Evolutionary conservation across 2,888 invertebrate species (phyloP).

Genomic region (Pollenia angustigena): DNA sequence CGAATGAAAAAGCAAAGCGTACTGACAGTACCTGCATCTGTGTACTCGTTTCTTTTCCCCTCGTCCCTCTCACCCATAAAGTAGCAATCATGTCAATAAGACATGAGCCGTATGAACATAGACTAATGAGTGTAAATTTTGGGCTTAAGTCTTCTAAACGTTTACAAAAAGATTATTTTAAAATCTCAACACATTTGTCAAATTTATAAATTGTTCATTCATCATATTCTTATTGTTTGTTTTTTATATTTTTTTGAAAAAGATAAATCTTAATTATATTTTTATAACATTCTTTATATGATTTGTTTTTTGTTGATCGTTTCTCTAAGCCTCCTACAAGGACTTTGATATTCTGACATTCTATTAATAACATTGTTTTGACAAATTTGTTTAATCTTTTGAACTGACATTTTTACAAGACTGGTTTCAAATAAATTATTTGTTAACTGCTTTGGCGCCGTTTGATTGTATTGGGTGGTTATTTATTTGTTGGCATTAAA

Average conservation of each 20-base stretch:
- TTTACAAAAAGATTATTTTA: background rate
- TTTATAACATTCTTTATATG: slow-evolving; percentile 1
- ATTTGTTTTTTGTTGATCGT: background rate
- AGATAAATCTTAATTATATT: slow-evolving; percentile 32
- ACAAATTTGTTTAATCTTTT: slow-evolving; percentile 63
- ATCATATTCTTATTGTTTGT: background rate
- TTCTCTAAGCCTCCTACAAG: slow-evolving; percentile 36
- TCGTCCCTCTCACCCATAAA: too few relatives aligned
- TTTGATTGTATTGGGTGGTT: slow-evolving; percentile 12
- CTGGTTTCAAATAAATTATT: slow-evolving; percentile 22
- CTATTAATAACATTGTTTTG: slow-evolving; percentile 36
- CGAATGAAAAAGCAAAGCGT: too few relatives aligned
- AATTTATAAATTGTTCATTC: slow-evolving; percentile 13
- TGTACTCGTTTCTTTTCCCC: too few relatives aligned
- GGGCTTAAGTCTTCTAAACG: background rate
- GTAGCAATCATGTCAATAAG: too few relatives aligned
- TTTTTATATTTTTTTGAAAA: background rate
- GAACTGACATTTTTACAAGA: slow-evolving; percentile 56
- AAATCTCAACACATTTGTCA: slow-evolving; percentile 10
- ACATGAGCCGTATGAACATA: too few relatives aligned
- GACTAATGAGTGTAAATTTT: too few relatives aligned
- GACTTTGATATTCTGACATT: slow-evolving; percentile 5
- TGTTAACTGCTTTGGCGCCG: background rate
- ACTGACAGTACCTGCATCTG: too few relatives aligned
- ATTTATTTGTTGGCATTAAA: background rate